Evolutionary conservation across 2,113 vertebrate species (phyloP), one percentile per base, ranked within the genome.

Genomic region (Orthonyx spaldingii): DNA sequence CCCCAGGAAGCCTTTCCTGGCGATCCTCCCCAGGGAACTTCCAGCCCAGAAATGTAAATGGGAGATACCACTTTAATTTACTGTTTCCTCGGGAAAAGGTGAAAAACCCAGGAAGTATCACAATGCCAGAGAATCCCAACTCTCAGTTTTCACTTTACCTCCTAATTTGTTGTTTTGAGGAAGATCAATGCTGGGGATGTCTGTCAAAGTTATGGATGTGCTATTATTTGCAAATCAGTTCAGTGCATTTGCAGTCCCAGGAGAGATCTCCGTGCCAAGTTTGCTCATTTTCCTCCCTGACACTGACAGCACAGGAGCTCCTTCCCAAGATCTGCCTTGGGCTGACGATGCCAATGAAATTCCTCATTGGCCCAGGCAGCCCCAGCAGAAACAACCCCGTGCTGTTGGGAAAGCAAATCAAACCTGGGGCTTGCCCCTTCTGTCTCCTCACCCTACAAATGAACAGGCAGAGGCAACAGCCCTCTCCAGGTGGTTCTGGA

Each of bases 21-120:
- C 0, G 1, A 9, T 4, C 18, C 16, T 41, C 10, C 15, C 39
- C 30, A 3, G 1, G 1, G 22, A 39, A 11, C 30, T 11, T 46
- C 39, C 64, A 66, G 42, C 42, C 35, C 53, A 75, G 69, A 24
- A 41, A 18, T 6, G n/a, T 10, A 22, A 79, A 44, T 1, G 19
- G 42, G 26, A 87, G 14, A 4, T 60, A 49, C 37, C 24, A 27
- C n/a, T 93, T 59, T 2, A 18, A 11, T 41, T 44, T 8, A 7
- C 35, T 33, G 26, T 75, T 78, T 50, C 42, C 42, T 33, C 3
- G 0, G 71, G 33, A 83, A 57, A 77, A 30, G 28, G 28, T 61
- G 42, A 70, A 41, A 87, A 86, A 6, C 10, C 21, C 64, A 42
- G 65, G 37, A 46, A 63, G 12, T 3, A 18, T 39, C 55, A 23